Evolutionary conservation across 2,888 invertebrate genomes (phyloP), one percentile per base, ranked within the genome.

Genomic region (Augiades crinisus): DNA sequence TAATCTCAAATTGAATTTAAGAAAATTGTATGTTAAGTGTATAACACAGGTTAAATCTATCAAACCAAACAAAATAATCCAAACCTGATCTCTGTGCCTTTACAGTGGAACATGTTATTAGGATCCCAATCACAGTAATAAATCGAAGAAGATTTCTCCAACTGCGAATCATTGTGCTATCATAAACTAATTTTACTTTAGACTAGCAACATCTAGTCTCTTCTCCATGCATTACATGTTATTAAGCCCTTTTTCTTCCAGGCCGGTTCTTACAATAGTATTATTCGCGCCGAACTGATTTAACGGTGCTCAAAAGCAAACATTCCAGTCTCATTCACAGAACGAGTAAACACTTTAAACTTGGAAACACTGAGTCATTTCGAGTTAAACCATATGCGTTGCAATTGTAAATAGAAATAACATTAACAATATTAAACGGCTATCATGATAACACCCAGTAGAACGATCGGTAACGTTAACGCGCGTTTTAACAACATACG

Each of bases 341-440:
- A 65, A 68, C 60, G 63, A 62, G 68, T 70, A 72, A 77, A 78
- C 80, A 81, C 78, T 73, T 72, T 66, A 71, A 74, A 71, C 73
- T 73, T 60, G 56, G 63, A 70, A 78, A 72, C 84, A 86, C 83
- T 81, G 77, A 80, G 72, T 82, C 84, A 85, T 80, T 77, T 72
- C 70, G 63, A 68, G 65, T 77, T 67, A 55, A 63, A 70, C 65
- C 65, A 68, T 70, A 53, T 67, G 66, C 67, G 63, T 62, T 57
- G 34, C 41, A 50, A 43, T 49, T 13, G 49, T 43, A 50, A 50
- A 43, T 22, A 40, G 34, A 43, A 37, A 27, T 36, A 43, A 43
- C 36, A 34, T 41, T 7, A 10, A 31, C n/a, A 34, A 43, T 27
- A 30, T 37, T 34, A 27, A 22, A 36, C 13, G 5, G 10, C 24